Conservation (phyloP, 2,113 vertebrate genomes). For the Anolis carolinensis region DNA sequence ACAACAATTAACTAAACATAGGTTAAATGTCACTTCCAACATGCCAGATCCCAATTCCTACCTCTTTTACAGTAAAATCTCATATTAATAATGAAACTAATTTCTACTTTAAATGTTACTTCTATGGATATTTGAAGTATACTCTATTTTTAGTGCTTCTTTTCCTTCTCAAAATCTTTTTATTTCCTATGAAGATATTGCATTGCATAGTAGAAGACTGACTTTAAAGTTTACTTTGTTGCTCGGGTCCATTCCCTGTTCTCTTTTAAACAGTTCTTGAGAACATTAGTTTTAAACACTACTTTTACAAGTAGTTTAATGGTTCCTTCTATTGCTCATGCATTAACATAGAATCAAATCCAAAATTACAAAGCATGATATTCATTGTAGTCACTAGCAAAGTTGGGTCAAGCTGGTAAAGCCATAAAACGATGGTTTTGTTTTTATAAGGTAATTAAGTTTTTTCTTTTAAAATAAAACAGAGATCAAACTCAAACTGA, state of each 20-base stretch:
- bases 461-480: slow-evolving; percentile 34
- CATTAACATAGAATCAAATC: slow-evolving; percentile 56
- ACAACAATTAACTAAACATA: too few relatives aligned
- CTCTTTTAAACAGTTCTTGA: slow-evolving; percentile 41
- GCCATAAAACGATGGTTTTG: slow-evolving; percentile 19
- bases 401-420: slow-evolving; percentile 41
- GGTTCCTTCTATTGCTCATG: slow-evolving; percentile 30
- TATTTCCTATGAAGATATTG: slow-evolving; percentile 18
- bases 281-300: slow-evolving; percentile 53
- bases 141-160: not conserved
- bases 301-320: slow-evolving; percentile 47
- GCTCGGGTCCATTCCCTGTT: not conserved
- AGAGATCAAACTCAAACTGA: slow-evolving; percentile 12
- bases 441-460: slow-evolving; percentile 37
- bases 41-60: too few relatives aligned
- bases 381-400: slow-evolving; percentile 46
- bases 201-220: not conserved
- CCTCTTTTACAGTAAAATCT: too few relatives aligned
- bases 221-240: slow-evolving; percentile 12
- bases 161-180: not conserved
- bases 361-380: slow-evolving; percentile 55
- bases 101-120: not conserved
- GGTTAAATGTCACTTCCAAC: too few relatives aligned
- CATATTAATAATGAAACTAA: not conserved
- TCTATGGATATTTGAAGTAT: not conserved